Base-by-base conservation (phyloP, 2,113 vertebrate genomes). In the Sinocyclocheilus anshuiensis region DNA sequence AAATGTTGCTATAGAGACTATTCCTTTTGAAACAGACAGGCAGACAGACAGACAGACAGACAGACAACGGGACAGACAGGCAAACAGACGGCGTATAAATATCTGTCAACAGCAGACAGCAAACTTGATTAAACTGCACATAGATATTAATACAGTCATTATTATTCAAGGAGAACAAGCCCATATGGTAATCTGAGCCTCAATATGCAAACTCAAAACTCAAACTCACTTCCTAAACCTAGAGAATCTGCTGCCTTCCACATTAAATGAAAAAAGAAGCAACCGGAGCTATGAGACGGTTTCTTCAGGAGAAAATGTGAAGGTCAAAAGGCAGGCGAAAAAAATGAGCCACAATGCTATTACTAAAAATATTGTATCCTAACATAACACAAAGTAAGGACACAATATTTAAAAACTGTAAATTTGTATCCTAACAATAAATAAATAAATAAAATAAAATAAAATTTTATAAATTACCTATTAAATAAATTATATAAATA, bases 121-220 rank as follows among this genome's bases (percentile, higher is more conserved):
- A 48, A 81, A 81, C 79, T 81, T 65, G 42, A 80, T 80, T n/a
- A 65, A 81, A 81, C 36, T 45, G 59, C 79, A 81, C 59, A 63
- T 48, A 81, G 59, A 67, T 81, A 65, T 65, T 81, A 81, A 81
- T 65, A 81, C 39, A 81, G 79, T 65, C 79, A 81, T 81, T 81
- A 65, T 81, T 81, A 81, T 81, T 81, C 79, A 81, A 81, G 79
- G 59, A 81, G 79, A 81, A 81, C 39, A 67, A 65, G 39, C 15
- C n/a, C 79, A 81, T 81, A 65, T 81, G 79, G 59, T 67, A 81
- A 81, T 65, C 13, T 45, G 12, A 10, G 39, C 45, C 59, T 65
- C 78, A 26, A 81, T 81, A 65, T 81, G 79, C 59, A 81, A 48
- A 65, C 79, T 65, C 39, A 81, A 65, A 81, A 24, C 79, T 67